These are phyloP conservation scores for Neodiprion virginianus DNA, from an alignment of 1,140 invertebrate genomes.

Conservation along the genomic window DNA sequence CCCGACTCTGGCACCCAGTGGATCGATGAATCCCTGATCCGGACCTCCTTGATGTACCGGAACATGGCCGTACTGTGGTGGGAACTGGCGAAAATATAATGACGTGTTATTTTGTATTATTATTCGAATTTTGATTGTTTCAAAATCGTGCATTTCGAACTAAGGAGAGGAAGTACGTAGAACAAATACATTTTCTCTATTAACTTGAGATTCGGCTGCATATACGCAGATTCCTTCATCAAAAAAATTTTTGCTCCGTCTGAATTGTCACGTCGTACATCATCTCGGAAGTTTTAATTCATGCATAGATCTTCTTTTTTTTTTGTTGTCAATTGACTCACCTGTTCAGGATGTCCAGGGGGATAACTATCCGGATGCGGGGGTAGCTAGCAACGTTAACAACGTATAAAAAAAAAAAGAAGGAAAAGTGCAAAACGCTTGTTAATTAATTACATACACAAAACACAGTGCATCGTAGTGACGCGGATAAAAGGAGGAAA, in stretches of 20 bases:
- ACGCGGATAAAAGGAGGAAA: too few species aligned
- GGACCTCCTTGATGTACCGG: conserved; percentile 29
- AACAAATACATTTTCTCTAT: not conserved
- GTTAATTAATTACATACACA: conserved; percentile 7
- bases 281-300: too few species aligned
- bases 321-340: conserved; percentile 25
- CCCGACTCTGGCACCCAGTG: conserved; percentile 15
- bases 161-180: too few species aligned
- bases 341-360: conserved; percentile 30
- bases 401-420: conserved; percentile 22
- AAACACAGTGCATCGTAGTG: not conserved
- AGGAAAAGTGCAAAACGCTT: conserved; percentile 46
- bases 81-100: conserved; percentile 14
- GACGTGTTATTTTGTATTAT: conserved; percentile 1
- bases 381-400: conserved; percentile 43
- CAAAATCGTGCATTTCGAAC: conserved; percentile 9
- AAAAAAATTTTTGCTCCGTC: not conserved
- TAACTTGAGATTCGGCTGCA: not conserved
- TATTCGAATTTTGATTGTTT: conserved; percentile 5
- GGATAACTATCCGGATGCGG: conserved; percentile 31
- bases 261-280: too few species aligned
- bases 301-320: too few species aligned
- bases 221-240: not conserved
- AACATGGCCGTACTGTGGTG: conserved; percentile 13
- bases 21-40: conserved; percentile 25